phyloP scores from a whole-genome alignment of 2,113 vertebrate genomes.

The Tetrao urogallus region DNA sequence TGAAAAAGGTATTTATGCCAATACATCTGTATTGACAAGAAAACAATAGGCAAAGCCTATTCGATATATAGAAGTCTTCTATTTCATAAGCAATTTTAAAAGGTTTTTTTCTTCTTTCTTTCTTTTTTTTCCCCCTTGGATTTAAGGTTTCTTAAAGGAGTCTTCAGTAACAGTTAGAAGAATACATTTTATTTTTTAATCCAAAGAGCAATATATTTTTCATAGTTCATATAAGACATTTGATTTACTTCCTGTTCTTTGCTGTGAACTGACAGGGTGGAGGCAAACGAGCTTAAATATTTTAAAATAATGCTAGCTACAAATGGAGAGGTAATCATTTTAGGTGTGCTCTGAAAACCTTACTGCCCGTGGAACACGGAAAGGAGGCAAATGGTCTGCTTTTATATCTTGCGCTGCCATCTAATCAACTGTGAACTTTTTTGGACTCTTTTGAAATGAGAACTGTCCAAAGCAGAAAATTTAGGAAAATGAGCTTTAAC shows the following conservation, averaged over 20 bases:
- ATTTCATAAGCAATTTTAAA: neutral
- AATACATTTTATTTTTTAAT: neutral
- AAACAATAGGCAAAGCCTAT: neutral
- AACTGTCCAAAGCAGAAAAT: neutral
- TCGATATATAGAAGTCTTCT: neutral
- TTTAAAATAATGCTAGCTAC: constrained; percentile 21
- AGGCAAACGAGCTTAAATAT: constrained; percentile 19
- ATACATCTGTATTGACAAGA: neutral
- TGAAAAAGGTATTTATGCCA: constrained; percentile 3
- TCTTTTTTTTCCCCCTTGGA: neutral
- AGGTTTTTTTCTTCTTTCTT: neutral
- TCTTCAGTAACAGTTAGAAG: constrained; percentile 10
- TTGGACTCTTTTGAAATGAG: constrained; percentile 36
- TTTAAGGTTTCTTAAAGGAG: neutral
- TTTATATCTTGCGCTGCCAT: constrained; percentile 37
- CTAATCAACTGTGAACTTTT: constrained; percentile 26
- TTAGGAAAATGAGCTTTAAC: constrained; percentile 32
- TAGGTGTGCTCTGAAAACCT: constrained; percentile 45
- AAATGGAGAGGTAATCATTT: constrained; percentile 38
- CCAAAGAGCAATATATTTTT: constrained; percentile 54
- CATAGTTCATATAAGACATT: constrained; percentile 48
- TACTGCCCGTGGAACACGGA: constrained; percentile 8
- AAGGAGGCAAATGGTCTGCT: constrained; percentile 28
- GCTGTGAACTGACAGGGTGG: constrained; percentile 49
- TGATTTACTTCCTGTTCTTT: constrained; percentile 66